Conservation (phyloP, 1,140 invertebrate species). For the Ips typographus region DNA sequence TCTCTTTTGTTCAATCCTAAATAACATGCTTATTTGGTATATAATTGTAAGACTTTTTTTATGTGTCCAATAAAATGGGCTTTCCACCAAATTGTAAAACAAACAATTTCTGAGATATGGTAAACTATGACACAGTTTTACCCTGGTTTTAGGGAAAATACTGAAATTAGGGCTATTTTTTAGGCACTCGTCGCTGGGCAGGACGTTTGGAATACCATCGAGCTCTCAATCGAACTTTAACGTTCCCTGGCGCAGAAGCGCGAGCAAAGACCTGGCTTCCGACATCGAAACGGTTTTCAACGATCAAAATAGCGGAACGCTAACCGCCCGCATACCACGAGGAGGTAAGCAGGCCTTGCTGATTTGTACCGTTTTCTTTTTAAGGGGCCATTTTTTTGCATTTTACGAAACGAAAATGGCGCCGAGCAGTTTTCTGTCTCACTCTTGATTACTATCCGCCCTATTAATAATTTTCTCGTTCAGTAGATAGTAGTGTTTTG, state of each 20-base stretch:
- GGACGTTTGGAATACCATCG: constrained; percentile 46
- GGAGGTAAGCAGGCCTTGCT: constrained; percentile 44
- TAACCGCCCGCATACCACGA: constrained; percentile 61
- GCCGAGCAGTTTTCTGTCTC: neutral
- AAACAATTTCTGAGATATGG: too few species aligned
- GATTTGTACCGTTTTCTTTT: constrained; percentile 5
- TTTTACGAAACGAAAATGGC: neutral
- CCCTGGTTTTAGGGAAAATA: neutral
- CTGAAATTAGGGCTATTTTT: constrained; percentile 21
- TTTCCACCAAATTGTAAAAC: too few species aligned
- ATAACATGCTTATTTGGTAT: too few species aligned
- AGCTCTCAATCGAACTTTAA: constrained; percentile 44
- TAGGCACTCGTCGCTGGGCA: constrained; percentile 46
- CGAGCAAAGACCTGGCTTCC: constrained; percentile 58
- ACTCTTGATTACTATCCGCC: constrained; percentile 5
- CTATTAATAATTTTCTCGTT: constrained; percentile 31
- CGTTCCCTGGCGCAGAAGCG: constrained; percentile 60
- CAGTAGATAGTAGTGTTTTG: constrained; percentile 20
- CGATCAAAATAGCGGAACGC: constrained; percentile 35
- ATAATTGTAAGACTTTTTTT: too few species aligned
- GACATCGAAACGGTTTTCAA: constrained; percentile 61
- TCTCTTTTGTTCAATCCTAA: too few species aligned
- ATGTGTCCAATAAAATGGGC: too few species aligned
- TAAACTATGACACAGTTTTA: too few species aligned
- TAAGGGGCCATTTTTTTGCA: neutral